A percentile compares a stretch with the other conserved stretches of the same genome.
Evolutionary conservation across 1,140 invertebrate genomes (phyloP).

Genomic region (Apis laboriosa): DNA sequence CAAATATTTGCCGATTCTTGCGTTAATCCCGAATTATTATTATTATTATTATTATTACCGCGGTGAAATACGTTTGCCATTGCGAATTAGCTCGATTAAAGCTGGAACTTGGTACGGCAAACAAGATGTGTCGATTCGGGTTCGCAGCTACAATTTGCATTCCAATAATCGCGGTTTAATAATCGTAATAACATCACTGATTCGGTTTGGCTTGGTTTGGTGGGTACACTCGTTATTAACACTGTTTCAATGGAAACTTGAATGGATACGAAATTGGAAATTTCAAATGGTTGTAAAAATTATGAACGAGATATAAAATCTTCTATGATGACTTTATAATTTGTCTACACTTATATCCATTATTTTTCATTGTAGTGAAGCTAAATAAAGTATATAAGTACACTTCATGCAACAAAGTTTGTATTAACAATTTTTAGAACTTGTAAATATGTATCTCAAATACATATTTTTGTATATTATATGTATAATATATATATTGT

Average conservation of each 20-base stretch:
- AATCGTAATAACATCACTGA: not conserved
- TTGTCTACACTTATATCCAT: no score
- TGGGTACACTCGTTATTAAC: not conserved
- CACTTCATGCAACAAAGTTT: no score
- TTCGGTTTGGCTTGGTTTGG: not conserved
- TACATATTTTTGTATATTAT: no score
- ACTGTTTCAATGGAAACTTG: not conserved
- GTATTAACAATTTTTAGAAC: no score
- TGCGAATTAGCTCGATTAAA: conserved; percentile 14
- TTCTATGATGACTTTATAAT: no score
- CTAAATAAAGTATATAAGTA: no score
- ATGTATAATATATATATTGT: no score
- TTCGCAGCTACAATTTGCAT: not conserved
- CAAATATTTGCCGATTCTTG: conserved; percentile 19
- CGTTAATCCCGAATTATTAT: not conserved
- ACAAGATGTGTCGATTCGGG: not conserved
- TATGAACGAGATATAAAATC: no score
- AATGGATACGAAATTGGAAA: no score
- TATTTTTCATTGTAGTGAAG: no score
- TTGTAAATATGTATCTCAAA: no score
- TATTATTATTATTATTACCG: not conserved
- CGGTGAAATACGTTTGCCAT: conserved; percentile 5
- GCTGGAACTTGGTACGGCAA: not conserved
- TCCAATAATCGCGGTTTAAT: not conserved
- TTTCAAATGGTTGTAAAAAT: no score